Conservation (phyloP, 2,113 vertebrate species). For the Trichomycterus rosablanca region DNA sequence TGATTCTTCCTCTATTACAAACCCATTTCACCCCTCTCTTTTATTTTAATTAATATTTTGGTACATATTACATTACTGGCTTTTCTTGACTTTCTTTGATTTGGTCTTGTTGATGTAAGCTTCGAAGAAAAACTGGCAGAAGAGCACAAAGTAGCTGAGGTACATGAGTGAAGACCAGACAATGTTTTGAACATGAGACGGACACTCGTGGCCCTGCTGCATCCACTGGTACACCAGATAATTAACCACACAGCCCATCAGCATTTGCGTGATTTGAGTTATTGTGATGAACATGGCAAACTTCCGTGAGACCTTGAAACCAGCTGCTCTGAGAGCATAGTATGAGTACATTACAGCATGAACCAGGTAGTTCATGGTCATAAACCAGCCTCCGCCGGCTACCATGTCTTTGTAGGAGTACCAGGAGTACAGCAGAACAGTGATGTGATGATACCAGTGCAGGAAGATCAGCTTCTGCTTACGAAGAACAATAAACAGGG, state of each 20-base stretch:
- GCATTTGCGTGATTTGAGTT: conserved; percentile 98
- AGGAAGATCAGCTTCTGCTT: conserved; percentile 99
- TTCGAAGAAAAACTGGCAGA: conserved; percentile 97
- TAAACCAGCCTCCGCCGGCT: conserved; percentile 97
- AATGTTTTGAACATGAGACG: conserved; percentile 95
- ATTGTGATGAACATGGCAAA: conserved; percentile 98
- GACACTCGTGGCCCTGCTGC: conserved; percentile 91
- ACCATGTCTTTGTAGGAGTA: conserved; percentile 99
- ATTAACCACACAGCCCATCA: conserved; percentile 93
- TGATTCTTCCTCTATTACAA: conserved; percentile 23
- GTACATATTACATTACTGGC: conserved; percentile 46
- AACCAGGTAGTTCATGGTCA: conserved; percentile 98
- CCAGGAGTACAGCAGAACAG: conserved; percentile 98
- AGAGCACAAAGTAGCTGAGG: conserved; percentile 99
- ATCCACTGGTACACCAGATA: conserved; percentile 98
- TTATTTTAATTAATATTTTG: conserved; percentile 40
- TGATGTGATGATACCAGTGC: conserved; percentile 99
- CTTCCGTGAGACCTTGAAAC: conserved; percentile 91
- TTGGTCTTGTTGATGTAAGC: conserved; percentile 87
- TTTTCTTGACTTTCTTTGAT: conserved; percentile 60
- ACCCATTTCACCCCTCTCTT: conserved; percentile 34
- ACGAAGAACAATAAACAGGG: conserved; percentile 95
- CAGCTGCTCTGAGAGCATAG: conserved; percentile 89
- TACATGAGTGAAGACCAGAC: conserved; percentile 99
- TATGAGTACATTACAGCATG: conserved; percentile 99